Conservation (phyloP, 1,140 invertebrate species). For the Zaprionus taronus region DNA sequence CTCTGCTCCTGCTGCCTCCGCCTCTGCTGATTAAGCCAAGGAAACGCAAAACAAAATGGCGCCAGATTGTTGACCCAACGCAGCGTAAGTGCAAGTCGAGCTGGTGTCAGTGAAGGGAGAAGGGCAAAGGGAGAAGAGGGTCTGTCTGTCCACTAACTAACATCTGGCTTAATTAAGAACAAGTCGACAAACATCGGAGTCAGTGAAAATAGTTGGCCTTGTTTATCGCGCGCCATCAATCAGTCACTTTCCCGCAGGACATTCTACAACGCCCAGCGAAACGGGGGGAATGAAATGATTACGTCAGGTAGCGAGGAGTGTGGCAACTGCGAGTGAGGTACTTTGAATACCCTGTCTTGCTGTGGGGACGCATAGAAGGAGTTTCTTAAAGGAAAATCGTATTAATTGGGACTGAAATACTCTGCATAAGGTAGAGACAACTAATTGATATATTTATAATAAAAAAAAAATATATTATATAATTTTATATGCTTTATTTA, state of each 20-base stretch:
- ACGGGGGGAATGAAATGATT: conserved; percentile 21
- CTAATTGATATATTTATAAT: too few relatives aligned
- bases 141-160: conserved; percentile 23
- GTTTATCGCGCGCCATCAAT: conserved; percentile 75
- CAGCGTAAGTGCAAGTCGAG: conserved; percentile 31
- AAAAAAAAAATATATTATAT: too few relatives aligned
- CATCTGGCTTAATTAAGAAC: conserved; percentile 80
- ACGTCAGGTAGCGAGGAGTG: conserved; percentile 4
- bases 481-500: too few relatives aligned
- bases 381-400: too few relatives aligned
- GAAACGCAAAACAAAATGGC: conserved; percentile 78
- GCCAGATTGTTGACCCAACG: conserved; percentile 67
- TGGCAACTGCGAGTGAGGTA: neutral
- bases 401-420: too few relatives aligned
- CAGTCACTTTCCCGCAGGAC: conserved; percentile 70
- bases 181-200: conserved; percentile 70
- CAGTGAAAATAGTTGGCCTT: conserved; percentile 78
- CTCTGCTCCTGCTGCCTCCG: neutral
- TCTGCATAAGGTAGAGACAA: too few relatives aligned
- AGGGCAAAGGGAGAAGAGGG: neutral
- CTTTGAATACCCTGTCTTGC: neutral
- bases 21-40: conserved; percentile 64
- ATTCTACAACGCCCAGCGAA: conserved; percentile 42
- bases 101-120: neutral
- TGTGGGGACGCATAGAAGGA: neutral